Evolutionary conservation across 2,797 vertebrate species (phyloP), one percentile per base, ranked within the genome.

Genomic region (Onychomys leucogaster): DNA sequence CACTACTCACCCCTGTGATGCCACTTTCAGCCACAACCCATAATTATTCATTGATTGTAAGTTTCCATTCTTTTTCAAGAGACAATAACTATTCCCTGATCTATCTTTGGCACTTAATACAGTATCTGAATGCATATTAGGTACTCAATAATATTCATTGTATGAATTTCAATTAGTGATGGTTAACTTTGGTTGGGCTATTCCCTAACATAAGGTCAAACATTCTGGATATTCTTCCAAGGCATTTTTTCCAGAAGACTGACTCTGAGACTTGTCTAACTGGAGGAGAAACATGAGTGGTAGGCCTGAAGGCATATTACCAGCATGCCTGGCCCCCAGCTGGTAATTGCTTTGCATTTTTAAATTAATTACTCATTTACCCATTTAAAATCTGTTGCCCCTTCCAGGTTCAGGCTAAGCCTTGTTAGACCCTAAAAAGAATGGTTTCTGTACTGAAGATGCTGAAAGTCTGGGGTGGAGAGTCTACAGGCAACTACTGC

Each of bases 331-430:
- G 61, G 41, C 37, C 88, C 21, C 49, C 90, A 82, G 76, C 77
- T 52, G 85, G 49, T 89, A 71, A 69, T 55, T 95, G 71, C 87
- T 55, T 57, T 88, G 37, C 80, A 71, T 83, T 94, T 96, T 55
- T 29, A 59, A 95, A 73, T 69, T 75, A 59, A 87, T 63, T 91
- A 77, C 78, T 82, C 71, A 59, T 27, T 91, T 52, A 69, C 14
- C 52, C 69, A 69, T 43, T 69, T 10, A 86, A 23, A 43, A 95
- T 41, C 77, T 81, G 69, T 61, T 85, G 59, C 16, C 12, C 10
- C 94, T 93, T 94, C 65, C 80, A 82, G 59, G 34, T 75, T 13
- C 1, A 59, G 69, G 57, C 13, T n/a, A 17, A 61, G 34, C 43
- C 57, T 55, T 55, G 4, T 55, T 61, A 82, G 55, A 84, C 6